Percentiles rank a stretch among this genome's conserved stretches.
phyloP scores from a whole-genome alignment of 2,888 invertebrate genomes.

The Philonicus albiceps region DNA sequence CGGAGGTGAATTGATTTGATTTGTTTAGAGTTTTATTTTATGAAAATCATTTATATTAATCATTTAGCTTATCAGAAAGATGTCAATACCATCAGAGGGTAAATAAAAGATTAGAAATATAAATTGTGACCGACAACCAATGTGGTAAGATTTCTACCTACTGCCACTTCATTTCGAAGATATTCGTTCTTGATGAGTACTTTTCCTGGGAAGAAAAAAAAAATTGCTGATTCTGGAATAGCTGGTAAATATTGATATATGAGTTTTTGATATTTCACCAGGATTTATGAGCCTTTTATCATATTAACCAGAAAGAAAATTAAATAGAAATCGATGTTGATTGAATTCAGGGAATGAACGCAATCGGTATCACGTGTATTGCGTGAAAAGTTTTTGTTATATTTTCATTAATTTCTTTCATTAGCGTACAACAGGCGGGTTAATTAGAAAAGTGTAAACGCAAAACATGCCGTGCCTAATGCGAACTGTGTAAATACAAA shows the following conservation, averaged over 20 bases:
- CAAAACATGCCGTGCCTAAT: neutral
- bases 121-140: neutral
- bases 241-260: neutral
- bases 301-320: neutral
- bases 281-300: neutral
- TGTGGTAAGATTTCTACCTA: neutral
- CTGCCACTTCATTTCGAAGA: neutral
- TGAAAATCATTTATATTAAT: neutral
- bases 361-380: neutral
- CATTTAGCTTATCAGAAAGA: neutral
- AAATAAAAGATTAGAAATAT: neutral
- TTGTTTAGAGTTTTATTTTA: neutral
- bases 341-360: neutral
- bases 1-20: neutral
- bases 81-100: neutral
- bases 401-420: neutral
- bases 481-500: conserved; percentile 4
- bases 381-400: neutral
- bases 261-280: neutral
- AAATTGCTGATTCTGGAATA: neutral
- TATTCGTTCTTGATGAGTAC: neutral
- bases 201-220: neutral
- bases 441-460: conserved; percentile 10
- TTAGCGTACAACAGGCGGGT: neutral
- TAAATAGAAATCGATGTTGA: neutral